Evolutionary conservation across 2,797 vertebrate genomes (phyloP).

Genomic region (Sitta carolinensis): DNA sequence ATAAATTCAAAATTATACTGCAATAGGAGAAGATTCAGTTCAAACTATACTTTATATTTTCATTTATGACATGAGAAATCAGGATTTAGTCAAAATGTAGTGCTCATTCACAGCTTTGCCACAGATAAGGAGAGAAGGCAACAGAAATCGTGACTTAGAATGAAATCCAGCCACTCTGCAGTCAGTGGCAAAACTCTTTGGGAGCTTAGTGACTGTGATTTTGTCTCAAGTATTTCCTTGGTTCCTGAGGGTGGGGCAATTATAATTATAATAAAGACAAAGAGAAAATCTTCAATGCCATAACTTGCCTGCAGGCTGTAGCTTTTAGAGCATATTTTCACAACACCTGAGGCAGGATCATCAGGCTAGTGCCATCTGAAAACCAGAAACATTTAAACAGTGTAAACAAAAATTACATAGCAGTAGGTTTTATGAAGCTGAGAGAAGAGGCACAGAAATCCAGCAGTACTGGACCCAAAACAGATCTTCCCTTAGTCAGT

Average conservation of each 20-base stretch:
- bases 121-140: constrained; percentile 23
- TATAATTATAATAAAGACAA: neutral
- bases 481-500: neutral
- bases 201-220: neutral
- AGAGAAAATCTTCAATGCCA: neutral
- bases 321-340: neutral
- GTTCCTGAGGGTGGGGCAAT: neutral
- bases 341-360: neutral
- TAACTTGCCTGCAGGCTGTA: neutral
- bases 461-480: neutral
- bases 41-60: constrained; percentile 1
- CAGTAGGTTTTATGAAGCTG: neutral
- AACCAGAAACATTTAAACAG: neutral
- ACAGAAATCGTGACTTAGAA: constrained; percentile 39
- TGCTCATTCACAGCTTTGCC: constrained; percentile 45
- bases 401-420: neutral
- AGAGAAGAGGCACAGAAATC: neutral
- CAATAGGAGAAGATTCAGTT: constrained; percentile 6
- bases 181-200: constrained; percentile 17
- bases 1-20: constrained; percentile 11
- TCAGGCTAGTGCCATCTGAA: neutral
- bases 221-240: neutral
- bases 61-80: constrained; percentile 19
- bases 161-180: constrained; percentile 21
- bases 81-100: constrained; percentile 41